Conservation (phyloP, 2,888 invertebrate genomes). For the Tetranychus piercei region DNA sequence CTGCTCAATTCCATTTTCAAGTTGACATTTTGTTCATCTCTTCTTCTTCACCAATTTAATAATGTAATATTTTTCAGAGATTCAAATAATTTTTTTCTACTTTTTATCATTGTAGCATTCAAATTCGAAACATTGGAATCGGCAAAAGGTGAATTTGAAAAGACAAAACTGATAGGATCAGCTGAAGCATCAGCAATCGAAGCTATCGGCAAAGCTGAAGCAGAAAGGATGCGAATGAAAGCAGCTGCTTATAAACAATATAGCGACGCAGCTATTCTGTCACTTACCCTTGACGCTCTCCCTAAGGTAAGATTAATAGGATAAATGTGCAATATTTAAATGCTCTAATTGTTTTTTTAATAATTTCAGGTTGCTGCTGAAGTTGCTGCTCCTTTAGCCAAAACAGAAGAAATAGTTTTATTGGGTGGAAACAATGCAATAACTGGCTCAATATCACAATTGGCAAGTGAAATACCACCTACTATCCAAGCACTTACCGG, state of each 20-base stretch:
- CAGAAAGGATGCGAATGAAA: constrained; percentile 82
- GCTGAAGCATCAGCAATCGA: constrained; percentile 81
- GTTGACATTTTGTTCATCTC: too few relatives aligned
- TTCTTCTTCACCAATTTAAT: background rate
- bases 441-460: constrained; percentile 43
- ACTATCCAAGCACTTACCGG: constrained; percentile 83
- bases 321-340: background rate
- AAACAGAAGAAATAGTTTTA: constrained; percentile 89
- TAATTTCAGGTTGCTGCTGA: constrained; percentile 72
- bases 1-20: too few relatives aligned
- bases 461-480: constrained; percentile 76
- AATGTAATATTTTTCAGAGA: background rate
- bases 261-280: constrained; percentile 85
- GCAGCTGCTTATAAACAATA: constrained; percentile 88
- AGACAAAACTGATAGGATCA: constrained; percentile 66
- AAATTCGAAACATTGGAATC: constrained; percentile 67
- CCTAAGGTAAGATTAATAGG: constrained; percentile 53
- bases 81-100: background rate
- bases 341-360: constrained; percentile 42
- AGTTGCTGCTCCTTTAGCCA: constrained; percentile 75
- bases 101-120: background rate
- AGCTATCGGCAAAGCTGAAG: constrained; percentile 80
- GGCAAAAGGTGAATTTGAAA: constrained; percentile 79
- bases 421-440: constrained; percentile 48
- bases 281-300: constrained; percentile 71